Evolutionary conservation across 2,113 vertebrate species (phyloP).

Genomic region (Paradisaea rubra): DNA sequence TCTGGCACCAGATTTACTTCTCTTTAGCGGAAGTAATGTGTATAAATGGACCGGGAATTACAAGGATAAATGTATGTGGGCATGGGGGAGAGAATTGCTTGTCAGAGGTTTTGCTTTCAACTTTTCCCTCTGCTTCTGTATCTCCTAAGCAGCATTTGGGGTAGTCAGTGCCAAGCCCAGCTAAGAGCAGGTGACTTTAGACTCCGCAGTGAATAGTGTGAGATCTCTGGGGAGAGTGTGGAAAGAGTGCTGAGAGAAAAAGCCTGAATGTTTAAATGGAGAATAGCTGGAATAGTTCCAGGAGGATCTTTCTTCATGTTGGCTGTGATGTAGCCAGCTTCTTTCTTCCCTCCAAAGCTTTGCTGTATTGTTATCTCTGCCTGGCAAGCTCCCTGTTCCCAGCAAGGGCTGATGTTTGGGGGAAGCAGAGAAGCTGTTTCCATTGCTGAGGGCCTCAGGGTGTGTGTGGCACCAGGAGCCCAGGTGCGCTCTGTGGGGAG

Average conservation of each 20-base stretch:
- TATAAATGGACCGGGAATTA: neutral
- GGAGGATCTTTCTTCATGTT: neutral
- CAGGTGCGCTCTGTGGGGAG: rapidly evolving
- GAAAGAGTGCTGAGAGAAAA: neutral
- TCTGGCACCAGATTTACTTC: constrained; percentile 27
- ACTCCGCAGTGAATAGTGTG: neutral
- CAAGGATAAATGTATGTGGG: neutral
- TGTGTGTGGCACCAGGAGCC: neutral
- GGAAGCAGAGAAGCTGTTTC: neutral
- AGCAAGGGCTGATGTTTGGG: neutral
- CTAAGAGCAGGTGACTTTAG: constrained; percentile 19
- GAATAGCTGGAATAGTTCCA: constrained; percentile 35
- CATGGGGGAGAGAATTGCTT: neutral
- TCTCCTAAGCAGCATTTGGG: neutral
- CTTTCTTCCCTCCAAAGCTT: neutral
- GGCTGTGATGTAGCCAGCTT: neutral
- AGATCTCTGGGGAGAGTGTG: neutral
- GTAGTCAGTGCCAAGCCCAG: neutral
- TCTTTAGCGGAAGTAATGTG: neutral
- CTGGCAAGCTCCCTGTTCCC: neutral
- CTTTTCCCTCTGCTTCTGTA: neutral
- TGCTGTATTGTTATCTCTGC: neutral
- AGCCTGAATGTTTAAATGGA: neutral
- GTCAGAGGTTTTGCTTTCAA: constrained; percentile 15
- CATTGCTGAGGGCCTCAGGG: neutral